Evolutionary conservation across 2,113 vertebrate genomes (phyloP).

Genomic region (Galeopterus variegatus): DNA sequence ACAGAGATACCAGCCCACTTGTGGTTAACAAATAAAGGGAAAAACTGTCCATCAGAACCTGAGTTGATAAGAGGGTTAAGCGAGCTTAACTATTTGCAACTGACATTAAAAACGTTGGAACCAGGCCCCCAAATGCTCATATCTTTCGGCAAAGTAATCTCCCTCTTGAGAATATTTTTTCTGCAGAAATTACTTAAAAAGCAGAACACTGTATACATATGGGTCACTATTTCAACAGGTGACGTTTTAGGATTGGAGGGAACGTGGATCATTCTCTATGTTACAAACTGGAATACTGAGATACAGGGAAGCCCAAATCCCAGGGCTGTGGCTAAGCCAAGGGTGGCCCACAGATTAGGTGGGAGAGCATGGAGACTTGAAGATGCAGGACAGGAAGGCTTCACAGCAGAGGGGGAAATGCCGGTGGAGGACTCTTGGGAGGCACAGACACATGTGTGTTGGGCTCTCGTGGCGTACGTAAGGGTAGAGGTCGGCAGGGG

Average conservation of each 20-base stretch:
- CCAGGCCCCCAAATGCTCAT: neutral
- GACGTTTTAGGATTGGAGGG: neutral
- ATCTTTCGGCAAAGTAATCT: constrained; percentile 33
- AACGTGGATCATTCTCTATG: fast-evolving
- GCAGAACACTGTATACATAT: neutral
- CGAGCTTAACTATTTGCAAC: constrained; percentile 60
- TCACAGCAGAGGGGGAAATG: too few species aligned
- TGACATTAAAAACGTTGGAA: constrained; percentile 60
- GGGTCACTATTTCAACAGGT: neutral
- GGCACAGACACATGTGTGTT: neutral
- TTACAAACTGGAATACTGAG: neutral
- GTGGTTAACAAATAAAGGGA: constrained; percentile 68
- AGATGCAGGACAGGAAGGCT: too few species aligned
- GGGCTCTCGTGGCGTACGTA: too few species aligned
- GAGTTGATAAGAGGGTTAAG: constrained; percentile 53
- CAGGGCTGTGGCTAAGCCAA: too few species aligned
- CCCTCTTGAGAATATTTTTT: neutral
- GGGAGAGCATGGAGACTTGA: neutral
- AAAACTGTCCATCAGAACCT: constrained; percentile 51
- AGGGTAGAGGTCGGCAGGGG: neutral
- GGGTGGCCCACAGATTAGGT: neutral
- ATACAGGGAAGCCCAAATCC: neutral
- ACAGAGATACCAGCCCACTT: constrained; percentile 34
- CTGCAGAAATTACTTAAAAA: constrained; percentile 46
- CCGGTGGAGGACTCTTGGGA: neutral